Base-by-base conservation (phyloP, 2,113 vertebrate genomes). In the Mormoops blainvillei region DNA sequence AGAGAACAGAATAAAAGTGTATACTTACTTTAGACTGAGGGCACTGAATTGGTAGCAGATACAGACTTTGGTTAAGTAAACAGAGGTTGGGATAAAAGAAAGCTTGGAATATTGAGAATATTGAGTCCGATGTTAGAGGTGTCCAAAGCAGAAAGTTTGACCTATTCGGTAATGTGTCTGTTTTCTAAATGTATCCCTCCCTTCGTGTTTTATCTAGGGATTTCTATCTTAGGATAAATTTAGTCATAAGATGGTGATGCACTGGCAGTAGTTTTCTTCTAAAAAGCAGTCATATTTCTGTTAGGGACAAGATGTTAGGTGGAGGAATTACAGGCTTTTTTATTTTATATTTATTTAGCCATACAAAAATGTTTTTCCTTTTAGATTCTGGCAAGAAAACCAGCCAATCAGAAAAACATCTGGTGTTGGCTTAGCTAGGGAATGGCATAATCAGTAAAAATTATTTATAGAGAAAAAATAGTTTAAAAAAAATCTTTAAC, bases 381-480 rank as follows among this genome's bases (percentile, higher is more conserved):
- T 56, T 97, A 73, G 84, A 88, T 89, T 91, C 41, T 94, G 41
- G 78, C 89, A 96, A 63, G 80, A 85, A 92, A 52, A 89, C 20
- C 68, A 56, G 14, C 20, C 92, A 58, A 73, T 0, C 76, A 61
- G 48, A 89, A 77, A 95, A 97, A 88, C 96, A 91, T 76, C 84
- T 97, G 92, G 3, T 95, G 54, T 91, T 96, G 43, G 74, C 92
- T 97, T 93, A 96, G 22, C 91, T 61, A 89, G 50, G 63, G 71
- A 94, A 93, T 94, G 85, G 94, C 84, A 96, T 76, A 95, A 93
- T 85, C 81, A 94, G 74, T 96, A 89, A 97, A 96, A 94, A 91
- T 63, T 96, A 91, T 65, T 96, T 96, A 94, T 3, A 56, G 41
- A 52, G 38, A 96, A 95, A 91, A 93, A 86, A 56, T 54, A 28